Base-by-base conservation (phyloP, 2,113 vertebrate genomes). In the Grammomys surdaster region DNA sequence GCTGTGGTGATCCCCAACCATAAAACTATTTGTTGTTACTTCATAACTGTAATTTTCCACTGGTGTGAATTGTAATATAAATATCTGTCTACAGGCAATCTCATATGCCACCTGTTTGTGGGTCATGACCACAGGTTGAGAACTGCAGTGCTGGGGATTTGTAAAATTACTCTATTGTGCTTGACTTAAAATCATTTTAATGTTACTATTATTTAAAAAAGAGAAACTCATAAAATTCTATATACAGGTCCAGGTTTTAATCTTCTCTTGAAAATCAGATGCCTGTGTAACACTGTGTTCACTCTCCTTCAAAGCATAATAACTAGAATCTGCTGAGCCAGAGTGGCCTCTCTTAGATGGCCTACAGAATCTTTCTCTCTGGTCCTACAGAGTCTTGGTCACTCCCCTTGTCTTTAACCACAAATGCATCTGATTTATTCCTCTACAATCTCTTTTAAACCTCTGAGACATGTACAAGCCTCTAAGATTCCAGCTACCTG, bases 161-260 rank as follows among this genome's bases (percentile, higher is more conserved):
- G 60, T 36, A 1, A n/a, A 87, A 89, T 75, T 13, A 40, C 48
- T 89, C 24, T 16, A 54, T 51, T 28, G 14, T 33, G 3, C 80
- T 75, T 11, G 36, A 77, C n/a, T 93, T 89, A 70, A 93, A 90
- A 80, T 54, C 8, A 90, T 36, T 77, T 84, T 82, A 36, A 80
- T 60, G 22, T 60, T 76, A 2, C 36, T 8, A 78, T 46, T 17
- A 26, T 86, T 22, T 72, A 58, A 16, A 2, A 58, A 90, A 92
- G 92, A 20, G 9, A 80, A 63, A 67, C 13, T n/a, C 36, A 70
- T 40, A 80, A 48, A 88, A 63, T 26, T 28, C n/a, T 43, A 28
- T 17, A 63, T 58, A 63, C 0, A 63, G 58, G 81, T n/a, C 40
- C 24, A 76, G 2, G 33, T 48, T 69, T 95, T 28, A 48, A 90